Evolutionary conservation across 2,888 invertebrate species (phyloP), one percentile per base, ranked within the genome.

Genomic region (Meganola albula): DNA sequence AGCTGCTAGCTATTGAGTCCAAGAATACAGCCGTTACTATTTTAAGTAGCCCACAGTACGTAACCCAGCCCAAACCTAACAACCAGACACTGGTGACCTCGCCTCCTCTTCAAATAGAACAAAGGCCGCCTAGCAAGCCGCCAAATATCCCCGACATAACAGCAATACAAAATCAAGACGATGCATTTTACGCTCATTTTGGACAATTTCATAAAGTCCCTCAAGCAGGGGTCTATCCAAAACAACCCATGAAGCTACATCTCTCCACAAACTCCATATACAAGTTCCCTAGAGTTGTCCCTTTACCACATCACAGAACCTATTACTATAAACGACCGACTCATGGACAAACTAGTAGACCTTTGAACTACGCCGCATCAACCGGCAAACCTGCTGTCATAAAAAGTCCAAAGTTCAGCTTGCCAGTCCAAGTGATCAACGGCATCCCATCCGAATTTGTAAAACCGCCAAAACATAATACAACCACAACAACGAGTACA

Each of bases 341-440:
- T n/a, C 20, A 20, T 20, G n/a, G n/a, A n/a, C n/a, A n/a, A n/a
- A n/a, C 54, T 18, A 59, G 53, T 14, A 63, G 62, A 30, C 71
- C 71, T 11, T 42, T 74, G 16, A 44, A 58, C 6, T 74, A 66
- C 45, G 56, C 75, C 24, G 59, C 73, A 3, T 67, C 83, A 6
- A 67, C 64, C 21, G 61, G 56, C 37, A 65, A 66, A 35, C 69
- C 74, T 2, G 43, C 60, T 10, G 32, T 65, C 24, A 55, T 63
- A n/a, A 73, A 71, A 34, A 68, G 58, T 29, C 73, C 78, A 7
- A 79, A 84, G 36, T 64, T 67, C 53, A 82, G 69, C 40, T 45
- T 84, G 29, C 83, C 85, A 4, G 61, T 73, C 13, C 80, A 84
- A 53, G 80, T 78, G 10, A 65, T 83, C 25, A 85, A 75, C 44